Evolutionary conservation across 2,888 invertebrate genomes (phyloP), one percentile per base, ranked within the genome.

Genomic region (Sisyra terminalis): DNA sequence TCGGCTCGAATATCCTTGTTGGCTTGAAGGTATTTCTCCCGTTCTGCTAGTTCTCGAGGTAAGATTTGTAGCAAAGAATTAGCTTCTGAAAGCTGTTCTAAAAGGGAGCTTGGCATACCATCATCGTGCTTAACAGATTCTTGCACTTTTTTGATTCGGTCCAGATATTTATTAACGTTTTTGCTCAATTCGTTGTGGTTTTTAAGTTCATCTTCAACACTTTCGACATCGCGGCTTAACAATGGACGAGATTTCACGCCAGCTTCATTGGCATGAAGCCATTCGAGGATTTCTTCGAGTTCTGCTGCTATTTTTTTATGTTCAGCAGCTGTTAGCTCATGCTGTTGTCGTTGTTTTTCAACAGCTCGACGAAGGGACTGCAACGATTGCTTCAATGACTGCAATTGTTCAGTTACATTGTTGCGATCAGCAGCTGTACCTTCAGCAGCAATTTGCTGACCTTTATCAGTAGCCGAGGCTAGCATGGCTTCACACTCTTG

Each of bases 361-460:
- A 92, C 87, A 2, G 80, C 69, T 54, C 86, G 73, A 55, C 87
- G 72, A 3, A 93, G 63, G 44, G 77, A 75, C 42, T 83, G 73
- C 11, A 90, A 63, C 49, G 89, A 85, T 55, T 87, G 86, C 59
- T 88, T 90, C 14, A 93, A 58, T 0, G 82, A 80, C 53, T 90
- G 89, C 15, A 93, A 57, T 51, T 90, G 81, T 56, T 89, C 87
- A 2, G 87, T 88, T 5, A 93, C 80, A 50, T 78, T 78, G 52
- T 90, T 90, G 51, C 85, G 73, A 52, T 92, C 92, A 13, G 83
- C 80, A 0, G 85, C 78, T 2, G 86, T 81, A 34, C 90, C 89
- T 63, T 93, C 92, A 1, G 82, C 80, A 1, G 88, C 88, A 29
- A 94, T 92, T 59, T 89, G 87, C 55, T 88, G 86, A 0, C 92